Percentiles rank a stretch among this genome's conserved stretches.
phyloP scores from a whole-genome alignment of 2,888 invertebrate genomes.

The Thecocarcelia acutangulata region DNA sequence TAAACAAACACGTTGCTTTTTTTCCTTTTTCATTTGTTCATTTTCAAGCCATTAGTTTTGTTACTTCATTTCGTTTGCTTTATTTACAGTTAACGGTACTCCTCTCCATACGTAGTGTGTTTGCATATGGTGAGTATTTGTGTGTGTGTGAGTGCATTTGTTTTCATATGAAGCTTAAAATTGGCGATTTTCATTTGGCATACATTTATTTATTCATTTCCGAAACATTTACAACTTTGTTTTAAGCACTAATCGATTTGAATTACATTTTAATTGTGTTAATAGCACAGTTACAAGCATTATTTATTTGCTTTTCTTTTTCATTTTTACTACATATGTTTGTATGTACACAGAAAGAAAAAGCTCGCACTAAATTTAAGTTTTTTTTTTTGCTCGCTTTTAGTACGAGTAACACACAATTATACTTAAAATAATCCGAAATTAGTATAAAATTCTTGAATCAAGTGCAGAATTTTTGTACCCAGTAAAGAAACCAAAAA shows the following conservation, averaged over 20 bases:
- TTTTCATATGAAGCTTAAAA: background rate
- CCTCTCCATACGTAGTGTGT: background rate
- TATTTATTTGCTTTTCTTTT: background rate
- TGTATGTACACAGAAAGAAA: too few species aligned
- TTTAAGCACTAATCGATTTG: constrained; percentile 48
- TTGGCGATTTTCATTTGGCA: constrained; percentile 24
- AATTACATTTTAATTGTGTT: constrained; percentile 65
- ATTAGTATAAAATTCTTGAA: too few species aligned
- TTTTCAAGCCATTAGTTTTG: constrained; percentile 17
- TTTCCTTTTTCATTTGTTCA: background rate
- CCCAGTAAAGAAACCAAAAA: too few species aligned
- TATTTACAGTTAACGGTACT: constrained; percentile 37
- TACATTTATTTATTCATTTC: constrained; percentile 31
- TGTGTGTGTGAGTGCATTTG: background rate
- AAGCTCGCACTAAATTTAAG: too few species aligned
- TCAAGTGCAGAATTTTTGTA: too few species aligned
- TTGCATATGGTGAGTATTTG: background rate
- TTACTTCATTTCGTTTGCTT: constrained; percentile 6
- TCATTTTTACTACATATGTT: background rate
- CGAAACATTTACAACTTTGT: constrained; percentile 34
- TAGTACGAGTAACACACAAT: too few species aligned
- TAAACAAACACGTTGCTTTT: background rate
- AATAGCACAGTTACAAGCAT: constrained; percentile 42
- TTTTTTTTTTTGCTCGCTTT: too few species aligned
- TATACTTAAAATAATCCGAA: too few species aligned